These are phyloP conservation scores for Drosophila nr. medialis DNA, from an alignment of 2,888 invertebrate genomes.

Conservation along the genomic window DNA sequence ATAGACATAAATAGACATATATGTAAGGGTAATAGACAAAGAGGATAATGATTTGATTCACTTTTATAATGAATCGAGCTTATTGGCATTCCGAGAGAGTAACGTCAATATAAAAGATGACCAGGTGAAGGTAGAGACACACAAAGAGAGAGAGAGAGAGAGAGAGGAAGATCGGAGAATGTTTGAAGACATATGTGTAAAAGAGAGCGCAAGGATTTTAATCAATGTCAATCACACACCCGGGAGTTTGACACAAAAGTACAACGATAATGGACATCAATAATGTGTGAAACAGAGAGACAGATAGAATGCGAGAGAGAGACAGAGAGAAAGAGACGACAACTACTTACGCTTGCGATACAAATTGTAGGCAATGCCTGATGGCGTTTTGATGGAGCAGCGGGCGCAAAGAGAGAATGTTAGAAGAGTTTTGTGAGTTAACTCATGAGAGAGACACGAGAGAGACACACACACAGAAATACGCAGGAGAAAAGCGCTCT, in stretches of 20 bases:
- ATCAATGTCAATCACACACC: conserved; percentile 12
- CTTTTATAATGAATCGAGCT: conserved; percentile 1
- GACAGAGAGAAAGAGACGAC: conserved; percentile 28
- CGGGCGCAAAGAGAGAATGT: conserved; percentile 72
- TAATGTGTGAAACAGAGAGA: conserved; percentile 14
- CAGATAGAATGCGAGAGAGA: conserved; percentile 16
- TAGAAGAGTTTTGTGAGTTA: conserved; percentile 65
- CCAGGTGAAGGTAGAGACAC: conserved; percentile 10
- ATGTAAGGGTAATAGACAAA: conserved; percentile 11
- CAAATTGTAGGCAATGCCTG: conserved; percentile 66
- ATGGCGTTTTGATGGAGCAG: conserved; percentile 53
- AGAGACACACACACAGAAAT: conserved; percentile 29
- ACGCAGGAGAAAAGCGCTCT: conserved; percentile 9
- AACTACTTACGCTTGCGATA: conserved; percentile 83
- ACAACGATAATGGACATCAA: conserved; percentile 57
- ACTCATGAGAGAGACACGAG: conserved; percentile 33
- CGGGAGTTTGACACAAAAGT: conserved; percentile 33
- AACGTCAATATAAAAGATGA: conserved; percentile 8
- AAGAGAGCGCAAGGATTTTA: conserved; percentile 16
- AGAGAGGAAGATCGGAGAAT: conserved; percentile 11
- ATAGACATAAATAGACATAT: conserved; percentile 3
- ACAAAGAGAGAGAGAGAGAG: conserved; percentile 11
- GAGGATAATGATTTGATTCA: conserved; percentile 1
- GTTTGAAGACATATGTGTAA: conserved; percentile 21
- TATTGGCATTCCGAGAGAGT: conserved; percentile 12